Evolutionary conservation across 2,797 vertebrate genomes (phyloP).

Genomic region (Gallinago nigripennis): DNA sequence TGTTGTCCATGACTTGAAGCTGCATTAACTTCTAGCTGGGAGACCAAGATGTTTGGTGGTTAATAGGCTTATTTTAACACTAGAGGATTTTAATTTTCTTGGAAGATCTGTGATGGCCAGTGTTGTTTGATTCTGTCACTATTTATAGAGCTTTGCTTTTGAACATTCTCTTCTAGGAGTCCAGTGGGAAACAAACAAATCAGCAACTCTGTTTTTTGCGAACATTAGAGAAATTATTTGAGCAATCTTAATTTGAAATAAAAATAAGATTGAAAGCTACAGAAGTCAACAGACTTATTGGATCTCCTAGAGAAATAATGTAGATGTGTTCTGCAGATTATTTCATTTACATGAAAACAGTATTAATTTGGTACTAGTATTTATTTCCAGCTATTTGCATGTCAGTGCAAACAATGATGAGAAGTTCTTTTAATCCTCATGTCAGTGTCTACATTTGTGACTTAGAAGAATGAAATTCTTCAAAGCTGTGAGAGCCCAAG

Average conservation of each 20-base stretch:
- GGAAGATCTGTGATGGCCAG: not conserved
- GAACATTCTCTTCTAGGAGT: not conserved
- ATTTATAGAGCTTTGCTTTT: not conserved
- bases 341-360: not conserved
- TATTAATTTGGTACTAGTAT: not conserved
- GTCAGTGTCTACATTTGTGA: not conserved
- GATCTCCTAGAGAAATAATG: not conserved
- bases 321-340: not conserved
- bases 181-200: not conserved
- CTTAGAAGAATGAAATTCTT: not conserved
- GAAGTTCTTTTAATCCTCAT: not conserved
- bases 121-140: not conserved
- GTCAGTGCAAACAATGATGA: not conserved
- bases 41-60: not conserved
- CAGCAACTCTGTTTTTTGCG: not conserved
- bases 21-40: not conserved
- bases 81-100: not conserved
- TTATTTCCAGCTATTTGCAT: not conserved
- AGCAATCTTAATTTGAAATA: not conserved
- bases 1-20: not conserved
- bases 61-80: not conserved
- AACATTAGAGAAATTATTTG: not conserved
- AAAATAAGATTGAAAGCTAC: not conserved
- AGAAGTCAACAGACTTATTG: not conserved
- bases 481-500: not conserved